Evolutionary conservation across 2,888 invertebrate species (phyloP).

Genomic region (Eristalinus sepulchralis): DNA sequence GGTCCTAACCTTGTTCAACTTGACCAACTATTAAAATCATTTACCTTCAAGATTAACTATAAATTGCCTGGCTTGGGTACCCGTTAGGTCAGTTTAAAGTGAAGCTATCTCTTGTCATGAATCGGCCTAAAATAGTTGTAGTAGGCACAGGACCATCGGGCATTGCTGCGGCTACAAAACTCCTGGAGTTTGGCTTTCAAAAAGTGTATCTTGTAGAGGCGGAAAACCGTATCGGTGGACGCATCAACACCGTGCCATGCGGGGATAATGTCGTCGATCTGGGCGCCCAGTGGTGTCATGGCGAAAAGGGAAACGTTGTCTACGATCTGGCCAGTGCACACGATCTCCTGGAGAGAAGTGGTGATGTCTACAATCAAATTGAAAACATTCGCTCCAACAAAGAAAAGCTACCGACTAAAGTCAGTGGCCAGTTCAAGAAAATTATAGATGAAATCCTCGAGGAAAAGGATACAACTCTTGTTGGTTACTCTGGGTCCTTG

Average conservation of each 20-base stretch:
- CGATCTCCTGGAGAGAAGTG: slow-evolving; percentile 77
- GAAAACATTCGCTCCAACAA: slow-evolving; percentile 79
- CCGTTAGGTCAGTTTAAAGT: neutral
- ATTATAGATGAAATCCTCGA: slow-evolving; percentile 80
- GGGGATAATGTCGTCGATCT: slow-evolving; percentile 82
- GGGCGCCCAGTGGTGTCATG: slow-evolving; percentile 81
- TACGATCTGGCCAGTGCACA: slow-evolving; percentile 77
- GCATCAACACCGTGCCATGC: slow-evolving; percentile 83
- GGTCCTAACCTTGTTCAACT: no score
- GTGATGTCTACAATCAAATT: slow-evolving; percentile 77
- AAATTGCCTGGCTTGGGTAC: no score
- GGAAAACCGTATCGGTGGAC: slow-evolving; percentile 85
- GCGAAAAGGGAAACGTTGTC: slow-evolving; percentile 80
- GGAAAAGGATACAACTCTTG: slow-evolving; percentile 77
- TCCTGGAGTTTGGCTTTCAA: slow-evolving; percentile 80
- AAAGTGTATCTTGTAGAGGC: slow-evolving; percentile 85
- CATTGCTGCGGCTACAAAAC: slow-evolving; percentile 80
- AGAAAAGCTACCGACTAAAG: slow-evolving; percentile 78
- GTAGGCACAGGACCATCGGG: slow-evolving; percentile 81
- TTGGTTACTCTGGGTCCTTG: slow-evolving; percentile 77
- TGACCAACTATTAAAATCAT: no score
- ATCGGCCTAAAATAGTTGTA: slow-evolving; percentile 77
- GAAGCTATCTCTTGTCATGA: slow-evolving; percentile 60
- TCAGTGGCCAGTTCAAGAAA: slow-evolving; percentile 79
- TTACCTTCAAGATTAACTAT: no score